A percentile compares a stretch with the other conserved stretches of the same genome.
phyloP scores from a whole-genome alignment of 2,113 vertebrate genomes.

The Aspiorhynchus laticeps region DNA sequence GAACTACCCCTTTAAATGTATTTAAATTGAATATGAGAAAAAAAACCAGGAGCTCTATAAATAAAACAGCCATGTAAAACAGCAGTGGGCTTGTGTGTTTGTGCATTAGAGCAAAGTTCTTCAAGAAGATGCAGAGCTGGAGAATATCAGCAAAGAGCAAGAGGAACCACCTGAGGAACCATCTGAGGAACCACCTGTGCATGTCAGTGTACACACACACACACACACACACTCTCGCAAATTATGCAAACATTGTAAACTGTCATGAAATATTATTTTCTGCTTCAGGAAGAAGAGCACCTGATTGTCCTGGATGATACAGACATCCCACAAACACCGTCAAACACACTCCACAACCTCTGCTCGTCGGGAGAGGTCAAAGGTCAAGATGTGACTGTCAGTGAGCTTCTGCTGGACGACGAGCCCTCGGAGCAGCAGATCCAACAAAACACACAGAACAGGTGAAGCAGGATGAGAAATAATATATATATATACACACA shows the following conservation, averaged over 20 bases:
- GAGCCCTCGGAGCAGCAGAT: not conserved
- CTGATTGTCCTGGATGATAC: slow-evolving; percentile 36
- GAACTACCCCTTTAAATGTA: not conserved
- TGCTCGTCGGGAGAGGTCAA: slow-evolving; percentile 8
- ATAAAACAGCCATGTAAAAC: not conserved
- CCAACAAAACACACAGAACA: not conserved
- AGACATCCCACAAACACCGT: not conserved
- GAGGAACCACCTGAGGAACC: slow-evolving; percentile 20
- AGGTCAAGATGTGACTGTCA: not conserved
- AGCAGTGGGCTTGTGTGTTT: not conserved
- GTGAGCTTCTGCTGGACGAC: not conserved
- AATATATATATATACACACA: too few species aligned
- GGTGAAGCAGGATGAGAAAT: not conserved
- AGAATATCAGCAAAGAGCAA: slow-evolving; percentile 1
- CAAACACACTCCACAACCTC: not conserved
- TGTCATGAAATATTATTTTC: not conserved
- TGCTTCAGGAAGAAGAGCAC: slow-evolving; percentile 36
- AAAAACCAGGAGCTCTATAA: not conserved
- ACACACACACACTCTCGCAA: not conserved
- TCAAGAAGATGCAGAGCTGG: not conserved
- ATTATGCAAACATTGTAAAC: not conserved
- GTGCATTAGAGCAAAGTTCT: slow-evolving; percentile 32
- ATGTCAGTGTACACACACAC: not conserved
- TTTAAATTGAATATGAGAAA: not conserved
- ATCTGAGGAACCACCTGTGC: not conserved